Base-by-base conservation (phyloP, 2,797 vertebrate species). In the Labroides dimidiatus region DNA sequence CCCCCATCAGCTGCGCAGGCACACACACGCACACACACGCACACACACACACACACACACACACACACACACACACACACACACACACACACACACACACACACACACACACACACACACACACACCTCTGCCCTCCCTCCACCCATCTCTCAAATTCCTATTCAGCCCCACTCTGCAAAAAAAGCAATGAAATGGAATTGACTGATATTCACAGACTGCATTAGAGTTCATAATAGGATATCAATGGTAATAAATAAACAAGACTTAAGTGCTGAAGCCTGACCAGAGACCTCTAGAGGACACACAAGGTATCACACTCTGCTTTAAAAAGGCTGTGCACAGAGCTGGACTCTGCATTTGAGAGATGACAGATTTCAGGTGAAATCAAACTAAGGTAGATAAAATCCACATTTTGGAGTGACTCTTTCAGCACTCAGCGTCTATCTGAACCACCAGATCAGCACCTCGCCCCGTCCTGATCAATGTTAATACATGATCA, bases 161-260 rank as follows among this genome's bases (percentile, higher is more conserved):
- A 80, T 87, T 87, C 69, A 82, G 64, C 74, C 59, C 42, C 62
- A 56, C 78, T 82, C 75, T 76, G 81, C 81, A 87, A 77, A 87
- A 77, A 87, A 86, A 81, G 84, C 85, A 91, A 72, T 86, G 81
- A 81, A 84, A 88, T 81, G 77, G 75, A 84, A 85, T 80, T 85
- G 86, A 86, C 71, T 78, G 84, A 82, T 84, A 74, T 73, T 69
- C 70, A 63, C 74, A 84, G 72, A 84, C 75, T 87, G 78, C 88
- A 87, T 89, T 91, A 83, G 71, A 77, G 56, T 72, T 84, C 55
- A 80, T 89, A 87, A 85, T 80, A 79, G 71, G 51, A 82, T 75
- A 84, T 87, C 84, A 82, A 84, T 88, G 87, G 80, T 72, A 77
- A 87, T 84, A 78, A 85, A 84, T 81, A 81, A 78, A 68, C 49